Percentiles rank a stretch among this genome's conserved stretches.
Conservation (phyloP, 2,113 vertebrate genomes). For the Trematocara macrostoma region DNA sequence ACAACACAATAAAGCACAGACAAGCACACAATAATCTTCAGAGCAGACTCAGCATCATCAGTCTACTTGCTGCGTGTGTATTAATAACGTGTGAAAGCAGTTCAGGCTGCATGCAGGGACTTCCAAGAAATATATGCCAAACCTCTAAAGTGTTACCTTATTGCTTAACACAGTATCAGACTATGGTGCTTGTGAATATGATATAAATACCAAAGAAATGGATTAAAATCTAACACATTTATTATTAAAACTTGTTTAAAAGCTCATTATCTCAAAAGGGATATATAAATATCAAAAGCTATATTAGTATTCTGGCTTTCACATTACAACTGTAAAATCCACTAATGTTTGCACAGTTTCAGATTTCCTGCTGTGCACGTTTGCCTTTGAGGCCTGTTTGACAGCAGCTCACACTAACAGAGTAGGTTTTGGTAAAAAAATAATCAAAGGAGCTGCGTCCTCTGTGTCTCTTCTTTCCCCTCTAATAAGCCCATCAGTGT, state of each 20-base stretch:
- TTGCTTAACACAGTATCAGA: background rate
- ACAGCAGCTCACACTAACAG: background rate
- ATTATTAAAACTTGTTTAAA: background rate
- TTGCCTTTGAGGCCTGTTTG: background rate
- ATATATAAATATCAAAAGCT: background rate
- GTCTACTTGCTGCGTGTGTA: background rate
- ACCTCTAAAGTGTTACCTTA: background rate
- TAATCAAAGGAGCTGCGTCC: background rate
- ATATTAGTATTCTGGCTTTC: background rate
- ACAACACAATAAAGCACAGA: background rate
- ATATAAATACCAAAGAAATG: background rate
- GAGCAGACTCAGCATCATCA: background rate
- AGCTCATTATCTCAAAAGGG: background rate
- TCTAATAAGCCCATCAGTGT: background rate
- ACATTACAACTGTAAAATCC: background rate
- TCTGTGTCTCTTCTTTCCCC: background rate
- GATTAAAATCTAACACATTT: background rate
- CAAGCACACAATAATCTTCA: constrained; percentile 2
- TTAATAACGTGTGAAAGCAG: background rate
- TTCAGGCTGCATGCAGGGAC: background rate
- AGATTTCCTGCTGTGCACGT: background rate
- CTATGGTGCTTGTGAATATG: background rate
- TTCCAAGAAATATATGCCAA: background rate
- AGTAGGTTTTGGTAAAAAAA: background rate
- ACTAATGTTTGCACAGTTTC: background rate